Evolutionary conservation across 2,113 vertebrate genomes (phyloP).

Genomic region (Mola mola): DNA sequence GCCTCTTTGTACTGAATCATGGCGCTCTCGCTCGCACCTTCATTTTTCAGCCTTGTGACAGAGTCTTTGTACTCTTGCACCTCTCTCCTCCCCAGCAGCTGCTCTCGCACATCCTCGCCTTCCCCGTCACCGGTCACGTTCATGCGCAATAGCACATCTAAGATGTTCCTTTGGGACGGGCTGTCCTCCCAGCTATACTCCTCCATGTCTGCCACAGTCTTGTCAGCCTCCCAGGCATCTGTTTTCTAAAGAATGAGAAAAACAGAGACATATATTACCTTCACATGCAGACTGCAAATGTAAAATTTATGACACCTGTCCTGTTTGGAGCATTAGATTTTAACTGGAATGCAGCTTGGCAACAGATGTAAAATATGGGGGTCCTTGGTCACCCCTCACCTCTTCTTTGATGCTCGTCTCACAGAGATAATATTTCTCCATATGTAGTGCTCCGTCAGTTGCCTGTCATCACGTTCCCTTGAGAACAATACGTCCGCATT

Average conservation of each 20-base stretch:
- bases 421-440: constrained; percentile 71
- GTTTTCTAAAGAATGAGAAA: constrained; percentile 86
- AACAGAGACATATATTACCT: neutral
- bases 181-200: constrained; percentile 93
- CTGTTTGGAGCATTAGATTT: neutral
- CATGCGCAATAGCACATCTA: constrained; percentile 83
- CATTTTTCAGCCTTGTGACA: constrained; percentile 85
- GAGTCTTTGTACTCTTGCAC: constrained; percentile 88
- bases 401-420: constrained; percentile 65
- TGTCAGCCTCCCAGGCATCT: constrained; percentile 90
- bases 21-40: constrained; percentile 85
- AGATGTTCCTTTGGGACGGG: constrained; percentile 84
- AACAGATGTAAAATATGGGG: constrained; percentile 23
- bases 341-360: too few species aligned
- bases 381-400: constrained; percentile 12
- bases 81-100: constrained; percentile 82
- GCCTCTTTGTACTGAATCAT: constrained; percentile 90
- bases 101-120: constrained; percentile 65
- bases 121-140: constrained; percentile 72
- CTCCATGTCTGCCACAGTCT: constrained; percentile 91
- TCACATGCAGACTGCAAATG: neutral
- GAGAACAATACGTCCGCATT: constrained; percentile 75
- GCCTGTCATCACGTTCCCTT: constrained; percentile 45
- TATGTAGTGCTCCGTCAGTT: constrained; percentile 48
- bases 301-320: neutral